These are phyloP conservation scores for Rhingia rostrata DNA, from an alignment of 2,888 invertebrate genomes.

Conservation along the genomic window DNA sequence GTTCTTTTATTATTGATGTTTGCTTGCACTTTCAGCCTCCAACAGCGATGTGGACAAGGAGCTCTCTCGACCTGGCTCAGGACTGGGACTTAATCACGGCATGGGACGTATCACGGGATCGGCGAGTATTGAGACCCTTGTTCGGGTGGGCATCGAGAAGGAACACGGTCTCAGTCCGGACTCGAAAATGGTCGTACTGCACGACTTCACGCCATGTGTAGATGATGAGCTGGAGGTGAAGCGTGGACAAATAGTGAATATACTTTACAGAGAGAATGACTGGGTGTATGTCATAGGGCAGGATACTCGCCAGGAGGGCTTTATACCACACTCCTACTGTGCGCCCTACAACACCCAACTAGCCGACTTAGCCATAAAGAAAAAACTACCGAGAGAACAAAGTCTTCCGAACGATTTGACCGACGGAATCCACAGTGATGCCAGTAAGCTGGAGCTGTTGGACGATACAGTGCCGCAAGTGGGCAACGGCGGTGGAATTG, in stretches of 20 bases:
- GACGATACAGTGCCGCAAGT: conserved; percentile 68
- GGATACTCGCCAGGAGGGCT: conserved; percentile 95
- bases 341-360: conserved; percentile 91
- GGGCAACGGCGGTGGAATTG: conserved; percentile 64
- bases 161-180: conserved; percentile 96
- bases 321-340: conserved; percentile 97
- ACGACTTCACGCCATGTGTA: conserved; percentile 97
- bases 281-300: conserved; percentile 98
- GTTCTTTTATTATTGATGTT: conserved; percentile 5
- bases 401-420: conserved; percentile 84
- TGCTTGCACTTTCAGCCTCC: conserved; percentile 85
- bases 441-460: conserved; percentile 71
- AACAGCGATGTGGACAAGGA: conserved; percentile 92
- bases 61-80: conserved; percentile 85
- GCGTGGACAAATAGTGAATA: conserved; percentile 96
- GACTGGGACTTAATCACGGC: conserved; percentile 87
- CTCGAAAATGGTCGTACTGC: conserved; percentile 96
- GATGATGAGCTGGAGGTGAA: conserved; percentile 96
- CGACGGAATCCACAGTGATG: conserved; percentile 78
- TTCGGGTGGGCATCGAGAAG: conserved; percentile 90
- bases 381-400: conserved; percentile 91
- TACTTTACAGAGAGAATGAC: conserved; percentile 96
- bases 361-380: conserved; percentile 92
- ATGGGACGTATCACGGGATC: conserved; percentile 97
- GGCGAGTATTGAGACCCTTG: conserved; percentile 88